These are phyloP conservation scores for Ypsolopha scabrella DNA, from an alignment of 2,888 invertebrate genomes.

Conservation along the genomic window DNA sequence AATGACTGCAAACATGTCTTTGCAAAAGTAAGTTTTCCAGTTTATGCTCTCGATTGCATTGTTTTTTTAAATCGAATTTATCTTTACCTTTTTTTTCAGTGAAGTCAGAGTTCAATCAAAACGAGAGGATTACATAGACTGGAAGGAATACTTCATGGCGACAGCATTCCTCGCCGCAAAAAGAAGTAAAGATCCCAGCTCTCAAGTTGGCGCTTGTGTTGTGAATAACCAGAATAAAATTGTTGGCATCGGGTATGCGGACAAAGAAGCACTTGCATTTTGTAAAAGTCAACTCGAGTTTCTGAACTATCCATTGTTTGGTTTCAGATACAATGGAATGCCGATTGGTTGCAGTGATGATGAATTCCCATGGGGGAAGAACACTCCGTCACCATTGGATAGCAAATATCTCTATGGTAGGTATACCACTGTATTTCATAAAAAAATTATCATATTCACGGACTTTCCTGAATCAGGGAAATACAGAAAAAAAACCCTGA, in stretches of 20 bases:
- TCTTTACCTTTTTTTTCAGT: neutral
- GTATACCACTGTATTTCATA: no score
- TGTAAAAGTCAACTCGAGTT: neutral
- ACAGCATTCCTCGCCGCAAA: constrained; percentile 90
- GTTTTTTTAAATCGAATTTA: neutral
- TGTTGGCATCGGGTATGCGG: constrained; percentile 82
- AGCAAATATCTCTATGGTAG: constrained; percentile 92
- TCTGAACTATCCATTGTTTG: neutral
- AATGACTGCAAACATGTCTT: constrained; percentile 12
- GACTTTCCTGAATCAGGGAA: no score
- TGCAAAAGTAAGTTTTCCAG: constrained; percentile 9
- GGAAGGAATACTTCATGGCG: constrained; percentile 98
- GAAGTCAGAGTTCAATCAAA: neutral
- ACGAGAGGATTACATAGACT: constrained; percentile 77
- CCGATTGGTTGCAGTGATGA: constrained; percentile 92
- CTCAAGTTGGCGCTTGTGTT: constrained; percentile 96
- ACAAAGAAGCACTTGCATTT: neutral
- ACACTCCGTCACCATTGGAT: constrained; percentile 68
- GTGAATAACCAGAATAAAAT: constrained; percentile 89
- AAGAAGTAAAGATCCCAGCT: constrained; percentile 93
- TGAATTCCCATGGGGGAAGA: constrained; percentile 89
- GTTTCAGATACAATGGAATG: constrained; percentile 91
- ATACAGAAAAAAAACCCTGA: no score
- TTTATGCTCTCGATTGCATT: neutral
- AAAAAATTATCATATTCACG: no score